These are phyloP conservation scores for Meles meles DNA, from an alignment of 2,113 vertebrate species.

Conservation along the genomic window DNA sequence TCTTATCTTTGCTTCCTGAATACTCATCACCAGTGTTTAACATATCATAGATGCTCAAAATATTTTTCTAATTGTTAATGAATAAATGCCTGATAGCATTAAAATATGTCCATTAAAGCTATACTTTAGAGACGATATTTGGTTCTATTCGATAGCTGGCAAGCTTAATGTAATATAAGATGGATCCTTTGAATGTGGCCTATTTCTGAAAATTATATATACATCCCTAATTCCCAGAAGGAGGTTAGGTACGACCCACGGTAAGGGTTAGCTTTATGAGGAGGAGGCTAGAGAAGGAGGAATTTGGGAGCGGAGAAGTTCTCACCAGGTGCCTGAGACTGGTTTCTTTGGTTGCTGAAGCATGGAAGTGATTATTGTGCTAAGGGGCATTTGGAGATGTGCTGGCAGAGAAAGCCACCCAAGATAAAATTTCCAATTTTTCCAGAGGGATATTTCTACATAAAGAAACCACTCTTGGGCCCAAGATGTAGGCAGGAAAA, in stretches of 20 bases:
- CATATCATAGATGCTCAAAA: neutral
- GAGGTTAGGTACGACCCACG: neutral
- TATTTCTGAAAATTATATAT: slow-evolving; percentile 10
- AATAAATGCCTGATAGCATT: neutral
- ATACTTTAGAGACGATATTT: neutral
- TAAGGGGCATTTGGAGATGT: neutral
- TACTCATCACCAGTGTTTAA: neutral
- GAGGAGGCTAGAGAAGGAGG: neutral
- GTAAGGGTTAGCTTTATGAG: neutral
- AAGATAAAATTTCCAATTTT: neutral
- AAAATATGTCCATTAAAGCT: neutral
- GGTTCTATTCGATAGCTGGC: neutral
- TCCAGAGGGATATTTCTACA: neutral
- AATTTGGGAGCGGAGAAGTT: neutral
- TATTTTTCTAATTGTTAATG: neutral
- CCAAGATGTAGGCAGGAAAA: neutral
- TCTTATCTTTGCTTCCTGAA: slow-evolving; percentile 14
- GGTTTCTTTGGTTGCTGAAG: neutral
- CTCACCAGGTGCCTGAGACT: neutral
- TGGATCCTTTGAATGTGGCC: neutral
- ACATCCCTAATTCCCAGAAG: neutral
- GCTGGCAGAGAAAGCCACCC: neutral
- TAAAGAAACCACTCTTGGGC: neutral
- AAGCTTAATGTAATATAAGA: neutral
- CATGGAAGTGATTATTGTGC: neutral